Percentiles rank a stretch among this genome's conserved stretches.
These are phyloP conservation scores for Achroia grisella DNA, from an alignment of 1,140 invertebrate genomes.

Conservation along the genomic window DNA sequence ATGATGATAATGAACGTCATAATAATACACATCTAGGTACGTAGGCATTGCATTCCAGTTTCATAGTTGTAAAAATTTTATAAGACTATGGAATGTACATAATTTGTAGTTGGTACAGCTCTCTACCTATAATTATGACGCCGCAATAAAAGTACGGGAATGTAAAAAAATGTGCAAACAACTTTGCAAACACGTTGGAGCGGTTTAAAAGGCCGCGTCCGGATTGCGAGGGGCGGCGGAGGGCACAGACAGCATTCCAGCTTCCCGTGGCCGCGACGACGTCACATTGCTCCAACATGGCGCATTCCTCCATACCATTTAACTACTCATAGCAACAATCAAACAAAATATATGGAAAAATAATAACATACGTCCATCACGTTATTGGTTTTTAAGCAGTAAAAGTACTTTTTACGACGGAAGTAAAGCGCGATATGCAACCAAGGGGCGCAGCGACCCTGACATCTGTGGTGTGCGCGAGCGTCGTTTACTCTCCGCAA, in stretches of 20 bases:
- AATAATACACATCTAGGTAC: neutral
- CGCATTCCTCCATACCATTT: conserved; percentile 42
- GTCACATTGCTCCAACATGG: conserved; percentile 38
- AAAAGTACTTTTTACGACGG: conserved; percentile 11
- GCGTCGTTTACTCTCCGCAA: conserved; percentile 30
- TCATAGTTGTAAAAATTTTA: too few relatives aligned
- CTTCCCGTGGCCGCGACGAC: conserved; percentile 49
- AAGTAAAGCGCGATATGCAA: conserved; percentile 30
- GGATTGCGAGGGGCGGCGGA: conserved; percentile 64
- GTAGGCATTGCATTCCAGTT: too few relatives aligned
- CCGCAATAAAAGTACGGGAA: conserved; percentile 58
- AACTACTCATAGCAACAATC: conserved; percentile 31
- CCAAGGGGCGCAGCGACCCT: conserved; percentile 30
- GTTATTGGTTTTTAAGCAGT: conserved; percentile 2
- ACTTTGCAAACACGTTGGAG: conserved; percentile 68
- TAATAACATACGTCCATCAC: conserved; percentile 1
- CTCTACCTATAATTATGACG: too few relatives aligned
- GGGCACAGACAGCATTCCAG: conserved; percentile 63
- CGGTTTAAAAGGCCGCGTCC: conserved; percentile 67
- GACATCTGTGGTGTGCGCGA: conserved; percentile 34
- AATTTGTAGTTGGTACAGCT: too few relatives aligned
- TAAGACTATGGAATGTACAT: too few relatives aligned
- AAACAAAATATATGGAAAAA: conserved; percentile 35
- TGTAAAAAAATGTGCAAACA: conserved; percentile 72
- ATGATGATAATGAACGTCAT: too few relatives aligned